Conservation (phyloP, 2,113 vertebrate species). For the Otocyon megalotis region DNA sequence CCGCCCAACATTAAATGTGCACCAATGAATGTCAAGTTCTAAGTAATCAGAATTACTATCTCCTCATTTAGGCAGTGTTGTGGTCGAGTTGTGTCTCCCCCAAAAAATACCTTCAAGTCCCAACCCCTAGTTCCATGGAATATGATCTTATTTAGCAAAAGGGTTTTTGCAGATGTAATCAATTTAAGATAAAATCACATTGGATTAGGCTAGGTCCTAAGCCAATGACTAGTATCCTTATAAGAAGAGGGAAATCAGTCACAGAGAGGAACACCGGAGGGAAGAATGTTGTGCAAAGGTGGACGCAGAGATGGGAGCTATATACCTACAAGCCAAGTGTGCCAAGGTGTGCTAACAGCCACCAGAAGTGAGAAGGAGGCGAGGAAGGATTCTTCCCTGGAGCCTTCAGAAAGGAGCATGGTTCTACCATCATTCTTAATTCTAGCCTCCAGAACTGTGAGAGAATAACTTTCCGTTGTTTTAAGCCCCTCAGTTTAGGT, state of each 20-base stretch:
- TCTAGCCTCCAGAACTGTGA: neutral
- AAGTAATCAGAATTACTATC: neutral
- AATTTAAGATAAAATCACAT: neutral
- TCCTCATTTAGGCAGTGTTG: neutral
- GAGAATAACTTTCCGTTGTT: neutral
- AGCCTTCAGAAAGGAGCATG: neutral
- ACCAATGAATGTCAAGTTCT: neutral
- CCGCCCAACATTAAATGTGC: neutral
- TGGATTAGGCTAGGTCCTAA: neutral
- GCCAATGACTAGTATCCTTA: neutral
- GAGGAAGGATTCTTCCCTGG: neutral
- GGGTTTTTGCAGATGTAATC: neutral
- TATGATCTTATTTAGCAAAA: neutral
- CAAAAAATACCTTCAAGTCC: neutral
- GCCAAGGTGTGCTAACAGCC: neutral
- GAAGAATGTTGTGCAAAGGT: neutral
- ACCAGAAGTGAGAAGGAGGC: neutral
- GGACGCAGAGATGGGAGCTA: neutral
- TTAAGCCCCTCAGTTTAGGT: neutral
- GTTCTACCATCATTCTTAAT: neutral
- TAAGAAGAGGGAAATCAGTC: neutral
- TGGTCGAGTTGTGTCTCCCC: neutral
- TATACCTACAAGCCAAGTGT: neutral
- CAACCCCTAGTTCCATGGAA: neutral
- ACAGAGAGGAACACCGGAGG: neutral